Percentiles rank a stretch among this genome's conserved stretches.
Conservation (phyloP, 2,888 invertebrate species). For the Luffia ferchaultella region DNA sequence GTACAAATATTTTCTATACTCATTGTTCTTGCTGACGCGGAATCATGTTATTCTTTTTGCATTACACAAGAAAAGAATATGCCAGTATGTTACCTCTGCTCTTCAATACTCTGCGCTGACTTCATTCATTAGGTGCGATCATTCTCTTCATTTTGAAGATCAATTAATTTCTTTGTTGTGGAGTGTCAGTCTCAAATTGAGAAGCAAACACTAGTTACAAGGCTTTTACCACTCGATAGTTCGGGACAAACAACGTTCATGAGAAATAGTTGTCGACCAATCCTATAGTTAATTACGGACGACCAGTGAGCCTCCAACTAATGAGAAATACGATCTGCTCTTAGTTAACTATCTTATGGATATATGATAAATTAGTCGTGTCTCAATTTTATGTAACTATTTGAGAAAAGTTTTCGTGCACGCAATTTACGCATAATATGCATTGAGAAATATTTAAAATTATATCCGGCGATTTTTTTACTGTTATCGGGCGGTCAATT, state of each 20-base stretch:
- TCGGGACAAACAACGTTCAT: slow-evolving; percentile 43
- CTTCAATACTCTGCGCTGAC: slow-evolving; percentile 22
- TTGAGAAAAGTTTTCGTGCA: too few relatives aligned
- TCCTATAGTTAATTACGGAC: slow-evolving; percentile 47
- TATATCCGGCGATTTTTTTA: too few relatives aligned
- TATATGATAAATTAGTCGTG: too few relatives aligned
- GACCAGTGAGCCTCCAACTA: slow-evolving; percentile 42
- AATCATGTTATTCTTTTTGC: too few relatives aligned
- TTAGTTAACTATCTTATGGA: slow-evolving; percentile 5
- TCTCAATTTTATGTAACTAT: not conserved
- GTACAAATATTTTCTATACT: too few relatives aligned
- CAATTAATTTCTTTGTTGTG: slow-evolving; percentile 63
- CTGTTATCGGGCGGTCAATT: too few relatives aligned
- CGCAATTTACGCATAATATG: too few relatives aligned
- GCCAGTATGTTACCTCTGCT: slow-evolving; percentile 16
- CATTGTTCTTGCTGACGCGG: too few relatives aligned
- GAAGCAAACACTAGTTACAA: slow-evolving; percentile 56
- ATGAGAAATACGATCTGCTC: slow-evolving; percentile 42
- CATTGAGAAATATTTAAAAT: too few relatives aligned
- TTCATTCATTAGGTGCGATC: slow-evolving; percentile 37
- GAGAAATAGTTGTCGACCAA: slow-evolving; percentile 45
- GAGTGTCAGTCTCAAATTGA: slow-evolving; percentile 59
- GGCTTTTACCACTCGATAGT: slow-evolving; percentile 29
- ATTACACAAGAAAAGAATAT: too few relatives aligned
- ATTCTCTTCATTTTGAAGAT: slow-evolving; percentile 49